These are phyloP conservation scores for Vireo altiloquus DNA, from an alignment of 2,113 vertebrate species.

Conservation along the genomic window DNA sequence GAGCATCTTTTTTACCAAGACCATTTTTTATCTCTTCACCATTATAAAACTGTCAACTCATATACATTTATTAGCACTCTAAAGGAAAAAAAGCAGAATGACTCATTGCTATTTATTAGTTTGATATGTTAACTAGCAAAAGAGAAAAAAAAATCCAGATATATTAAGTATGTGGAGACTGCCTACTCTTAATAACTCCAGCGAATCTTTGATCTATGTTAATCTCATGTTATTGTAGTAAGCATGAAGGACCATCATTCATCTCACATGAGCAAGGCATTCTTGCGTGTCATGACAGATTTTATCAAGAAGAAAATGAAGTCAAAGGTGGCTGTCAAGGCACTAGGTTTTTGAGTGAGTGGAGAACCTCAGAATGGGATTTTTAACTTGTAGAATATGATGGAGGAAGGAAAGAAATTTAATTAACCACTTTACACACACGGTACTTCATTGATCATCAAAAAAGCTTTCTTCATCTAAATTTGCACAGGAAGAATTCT, in stretches of 20 bases:
- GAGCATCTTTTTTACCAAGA: constrained; percentile 23
- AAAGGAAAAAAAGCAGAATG: not conserved
- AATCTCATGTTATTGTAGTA: constrained; percentile 17
- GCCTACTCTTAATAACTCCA: constrained; percentile 5
- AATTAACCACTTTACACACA: not conserved
- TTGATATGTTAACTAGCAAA: constrained; percentile 41
- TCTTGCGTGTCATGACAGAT: constrained; percentile 3
- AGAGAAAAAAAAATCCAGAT: not conserved
- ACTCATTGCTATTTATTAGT: constrained; percentile 43
- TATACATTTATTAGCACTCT: not conserved
- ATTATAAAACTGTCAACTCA: constrained; percentile 40
- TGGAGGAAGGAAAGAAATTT: not conserved
- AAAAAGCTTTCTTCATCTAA: not conserved
- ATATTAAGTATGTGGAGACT: not conserved
- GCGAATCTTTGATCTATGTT: constrained; percentile 36
- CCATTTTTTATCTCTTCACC: constrained; percentile 32
- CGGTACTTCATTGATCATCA: not conserved
- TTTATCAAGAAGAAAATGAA: constrained; percentile 43
- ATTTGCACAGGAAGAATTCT: not conserved
- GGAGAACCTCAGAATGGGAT: not conserved
- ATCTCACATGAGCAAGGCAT: not conserved
- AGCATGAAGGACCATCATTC: constrained; percentile 9
- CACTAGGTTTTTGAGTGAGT: not conserved
- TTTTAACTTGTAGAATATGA: not conserved
- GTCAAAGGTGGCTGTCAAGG: constrained; percentile 13